These are phyloP conservation scores for Lipophrys pholis DNA, from an alignment of 2,113 vertebrate species.

Conservation along the genomic window DNA sequence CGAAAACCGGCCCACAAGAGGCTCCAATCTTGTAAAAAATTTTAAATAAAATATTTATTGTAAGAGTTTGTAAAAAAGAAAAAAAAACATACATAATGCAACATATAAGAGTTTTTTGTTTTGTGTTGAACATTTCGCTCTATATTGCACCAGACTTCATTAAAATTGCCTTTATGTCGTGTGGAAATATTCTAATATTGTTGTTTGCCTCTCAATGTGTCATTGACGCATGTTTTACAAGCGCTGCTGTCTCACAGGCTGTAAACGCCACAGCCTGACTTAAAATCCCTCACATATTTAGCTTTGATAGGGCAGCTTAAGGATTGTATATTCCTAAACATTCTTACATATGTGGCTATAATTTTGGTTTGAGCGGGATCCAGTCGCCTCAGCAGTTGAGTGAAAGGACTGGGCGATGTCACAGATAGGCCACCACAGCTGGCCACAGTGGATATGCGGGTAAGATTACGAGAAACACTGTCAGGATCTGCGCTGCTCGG, in stretches of 20 bases:
- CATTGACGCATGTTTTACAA: neutral
- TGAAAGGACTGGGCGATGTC: neutral
- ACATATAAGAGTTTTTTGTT: too few species aligned
- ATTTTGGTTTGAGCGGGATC: constrained; percentile 24
- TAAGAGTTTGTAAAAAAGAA: too few species aligned
- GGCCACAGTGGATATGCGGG: constrained; percentile 16
- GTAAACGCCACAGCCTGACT: neutral
- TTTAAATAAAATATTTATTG: too few species aligned
- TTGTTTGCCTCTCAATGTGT: neutral
- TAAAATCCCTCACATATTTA: constrained; percentile 11
- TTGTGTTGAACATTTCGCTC: too few species aligned
- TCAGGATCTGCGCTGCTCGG: constrained; percentile 7
- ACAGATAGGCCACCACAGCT: constrained; percentile 38
- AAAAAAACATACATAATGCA: too few species aligned
- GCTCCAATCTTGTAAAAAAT: too few species aligned
- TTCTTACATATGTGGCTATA: constrained; percentile 12
- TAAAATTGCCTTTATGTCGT: too few species aligned
- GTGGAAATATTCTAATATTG: too few species aligned
- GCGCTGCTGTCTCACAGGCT: neutral
- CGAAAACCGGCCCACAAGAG: too few species aligned
- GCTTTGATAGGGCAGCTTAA: constrained; percentile 4
- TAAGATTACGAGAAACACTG: constrained; percentile 46
- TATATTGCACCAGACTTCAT: too few species aligned
- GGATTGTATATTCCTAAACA: constrained; percentile 11
- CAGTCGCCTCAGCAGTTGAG: neutral